Conservation (phyloP, 2,888 invertebrate species). For the Omphaloscelis lunosa region DNA sequence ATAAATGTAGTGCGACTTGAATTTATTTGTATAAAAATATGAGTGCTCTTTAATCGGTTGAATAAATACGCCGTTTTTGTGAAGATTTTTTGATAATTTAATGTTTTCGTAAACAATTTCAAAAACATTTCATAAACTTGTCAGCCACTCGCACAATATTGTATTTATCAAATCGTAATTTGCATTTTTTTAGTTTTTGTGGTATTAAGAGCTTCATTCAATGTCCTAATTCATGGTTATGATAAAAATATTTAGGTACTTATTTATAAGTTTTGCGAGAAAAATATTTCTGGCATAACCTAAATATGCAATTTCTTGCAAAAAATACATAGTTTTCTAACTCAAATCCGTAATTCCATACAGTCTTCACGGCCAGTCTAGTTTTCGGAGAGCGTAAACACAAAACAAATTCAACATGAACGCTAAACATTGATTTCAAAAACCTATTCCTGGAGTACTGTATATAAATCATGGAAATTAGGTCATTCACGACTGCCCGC, state of each 20-base stretch:
- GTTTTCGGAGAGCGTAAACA: constrained; percentile 42
- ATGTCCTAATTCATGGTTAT: constrained; percentile 1
- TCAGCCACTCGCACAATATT: background rate
- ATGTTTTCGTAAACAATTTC: background rate
- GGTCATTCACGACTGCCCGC: constrained; percentile 70
- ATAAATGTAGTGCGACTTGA: constrained; percentile 29
- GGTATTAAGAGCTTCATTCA: background rate
- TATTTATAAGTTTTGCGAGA: background rate
- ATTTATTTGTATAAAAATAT: constrained; percentile 39
- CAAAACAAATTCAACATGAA: constrained; percentile 62
- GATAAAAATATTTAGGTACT: background rate
- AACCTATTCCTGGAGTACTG: constrained; percentile 73
- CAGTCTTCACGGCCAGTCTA: constrained; percentile 25
- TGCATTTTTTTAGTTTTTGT: constrained; percentile 8
- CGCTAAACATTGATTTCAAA: constrained; percentile 70
- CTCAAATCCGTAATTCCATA: background rate
- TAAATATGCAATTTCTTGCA: background rate
- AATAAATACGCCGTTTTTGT: constrained; percentile 4
- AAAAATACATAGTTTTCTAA: background rate
- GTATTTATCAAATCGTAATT: background rate
- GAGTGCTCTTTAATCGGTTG: constrained; percentile 16
- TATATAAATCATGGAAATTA: constrained; percentile 78
- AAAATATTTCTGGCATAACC: background rate
- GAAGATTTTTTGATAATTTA: background rate
- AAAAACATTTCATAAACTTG: background rate